Percentiles rank a stretch among this genome's conserved stretches.
Conservation (phyloP, 1,140 invertebrate genomes). For the Pantala flavescens region DNA sequence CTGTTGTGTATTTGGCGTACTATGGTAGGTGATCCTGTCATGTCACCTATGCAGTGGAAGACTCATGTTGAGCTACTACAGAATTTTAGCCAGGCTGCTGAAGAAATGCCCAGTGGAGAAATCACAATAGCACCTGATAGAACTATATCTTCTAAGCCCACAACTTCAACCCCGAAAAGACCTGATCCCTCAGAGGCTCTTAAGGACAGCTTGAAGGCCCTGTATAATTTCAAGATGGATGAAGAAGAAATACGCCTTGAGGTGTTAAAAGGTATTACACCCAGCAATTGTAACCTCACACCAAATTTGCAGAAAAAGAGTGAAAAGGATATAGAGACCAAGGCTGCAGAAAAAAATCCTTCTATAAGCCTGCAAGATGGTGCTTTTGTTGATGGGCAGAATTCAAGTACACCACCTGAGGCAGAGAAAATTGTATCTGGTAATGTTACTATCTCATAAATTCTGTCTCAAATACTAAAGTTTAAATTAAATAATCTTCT, state of each 20-base stretch:
- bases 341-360: background rate
- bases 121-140: background rate
- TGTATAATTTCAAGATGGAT: conserved; percentile 3
- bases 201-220: background rate
- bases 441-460: background rate
- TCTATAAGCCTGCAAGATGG: background rate
- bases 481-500: no score
- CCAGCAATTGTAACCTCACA: background rate
- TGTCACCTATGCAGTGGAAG: conserved; percentile 32
- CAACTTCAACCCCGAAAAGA: background rate
- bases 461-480: no score
- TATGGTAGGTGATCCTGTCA: background rate
- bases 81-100: conserved; percentile 32
- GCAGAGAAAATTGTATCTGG: background rate
- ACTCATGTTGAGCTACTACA: conserved; percentile 33
- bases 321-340: background rate
- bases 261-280: background rate
- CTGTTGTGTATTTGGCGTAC: no score
- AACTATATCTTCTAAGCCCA: background rate
- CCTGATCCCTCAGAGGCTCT: background rate
- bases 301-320: background rate
- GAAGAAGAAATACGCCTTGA: background rate
- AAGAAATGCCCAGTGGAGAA: conserved; percentile 4
- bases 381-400: background rate
- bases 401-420: background rate